A percentile compares a stretch with the other conserved stretches of the same genome.
Conservation (phyloP, 1,140 invertebrate species). For the Pseudomyrmex sp. region DNA sequence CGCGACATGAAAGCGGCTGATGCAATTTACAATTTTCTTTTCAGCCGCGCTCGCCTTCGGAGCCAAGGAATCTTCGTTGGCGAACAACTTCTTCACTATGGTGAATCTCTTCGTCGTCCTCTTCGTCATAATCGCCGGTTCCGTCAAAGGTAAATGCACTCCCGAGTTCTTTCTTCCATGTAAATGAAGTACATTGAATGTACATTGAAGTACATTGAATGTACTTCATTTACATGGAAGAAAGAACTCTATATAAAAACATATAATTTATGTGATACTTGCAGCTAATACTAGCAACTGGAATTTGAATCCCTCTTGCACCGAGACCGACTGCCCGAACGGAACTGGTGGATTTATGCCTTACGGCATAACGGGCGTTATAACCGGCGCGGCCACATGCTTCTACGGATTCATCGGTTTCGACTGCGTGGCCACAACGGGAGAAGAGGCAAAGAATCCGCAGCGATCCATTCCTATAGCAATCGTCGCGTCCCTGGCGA, state of each 20-base stretch:
- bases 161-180: background rate
- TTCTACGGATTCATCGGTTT: conserved; percentile 97
- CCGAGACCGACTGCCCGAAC: conserved; percentile 78
- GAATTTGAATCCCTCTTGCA: conserved; percentile 87
- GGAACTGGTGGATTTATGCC: conserved; percentile 93
- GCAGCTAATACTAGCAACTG: conserved; percentile 88
- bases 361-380: conserved; percentile 91
- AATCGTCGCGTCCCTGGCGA: conserved; percentile 92
- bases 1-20: background rate
- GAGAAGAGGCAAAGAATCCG: conserved; percentile 95
- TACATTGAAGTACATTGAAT: too few species aligned
- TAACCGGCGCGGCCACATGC: conserved; percentile 94
- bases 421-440: conserved; percentile 94
- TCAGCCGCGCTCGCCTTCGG: conserved; percentile 87
- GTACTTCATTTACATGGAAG: too few species aligned
- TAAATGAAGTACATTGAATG: background rate
- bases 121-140: conserved; percentile 90
- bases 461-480: conserved; percentile 95
- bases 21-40: conserved; percentile 38
- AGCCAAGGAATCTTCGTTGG: conserved; percentile 90
- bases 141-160: conserved; percentile 86
- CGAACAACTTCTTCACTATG: conserved; percentile 92
- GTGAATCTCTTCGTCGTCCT: conserved; percentile 90
- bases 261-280: background rate
- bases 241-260: too few species aligned